phyloP scores from a whole-genome alignment of 2,113 vertebrate species.

The Phaethon lepturus region DNA sequence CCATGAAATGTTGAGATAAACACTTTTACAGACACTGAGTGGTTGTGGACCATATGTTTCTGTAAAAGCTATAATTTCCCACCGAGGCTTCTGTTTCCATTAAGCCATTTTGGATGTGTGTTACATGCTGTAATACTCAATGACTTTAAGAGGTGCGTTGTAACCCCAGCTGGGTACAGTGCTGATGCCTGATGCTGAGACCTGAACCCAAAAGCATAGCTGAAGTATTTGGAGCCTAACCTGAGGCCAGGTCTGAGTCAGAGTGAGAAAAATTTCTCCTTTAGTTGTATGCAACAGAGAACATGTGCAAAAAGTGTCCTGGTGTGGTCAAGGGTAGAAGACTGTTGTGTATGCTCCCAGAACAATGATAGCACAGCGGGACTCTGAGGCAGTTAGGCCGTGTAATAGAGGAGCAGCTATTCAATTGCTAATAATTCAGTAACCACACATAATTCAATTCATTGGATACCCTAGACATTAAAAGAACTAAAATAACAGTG shows the following conservation, averaged over 20 bases:
- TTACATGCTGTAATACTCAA: neutral
- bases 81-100: neutral
- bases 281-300: neutral
- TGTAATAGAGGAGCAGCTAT: neutral
- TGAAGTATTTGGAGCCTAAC: neutral
- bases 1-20: neutral
- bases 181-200: neutral
- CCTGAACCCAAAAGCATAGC: neutral
- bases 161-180: neutral
- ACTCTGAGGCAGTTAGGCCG: neutral
- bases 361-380: neutral
- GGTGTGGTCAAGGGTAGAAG: neutral
- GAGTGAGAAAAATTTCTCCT: neutral
- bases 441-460: neutral
- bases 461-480: neutral
- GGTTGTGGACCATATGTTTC: neutral
- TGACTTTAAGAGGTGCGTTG: neutral
- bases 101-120: neutral
- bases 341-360: neutral
- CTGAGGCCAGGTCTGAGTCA: neutral
- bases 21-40: neutral
- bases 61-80: slow-evolving; percentile 3
- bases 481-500: neutral
- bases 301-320: neutral
- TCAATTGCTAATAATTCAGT: neutral